phyloP scores from a whole-genome alignment of 2,888 invertebrate species.

The Erebia ligea region DNA sequence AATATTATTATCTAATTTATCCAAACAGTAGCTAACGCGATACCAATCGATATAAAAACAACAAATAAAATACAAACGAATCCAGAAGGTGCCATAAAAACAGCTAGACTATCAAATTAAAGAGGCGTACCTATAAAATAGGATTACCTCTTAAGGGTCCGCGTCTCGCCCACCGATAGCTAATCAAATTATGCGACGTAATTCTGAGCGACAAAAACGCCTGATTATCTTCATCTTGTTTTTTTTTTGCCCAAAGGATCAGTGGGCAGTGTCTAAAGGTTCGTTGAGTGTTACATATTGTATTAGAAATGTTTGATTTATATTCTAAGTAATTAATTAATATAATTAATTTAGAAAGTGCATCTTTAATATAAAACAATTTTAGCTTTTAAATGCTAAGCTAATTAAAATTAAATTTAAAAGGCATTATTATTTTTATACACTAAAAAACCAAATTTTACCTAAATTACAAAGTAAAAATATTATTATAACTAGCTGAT shows the following conservation, averaged over 20 bases:
- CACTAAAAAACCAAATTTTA: too few relatives aligned
- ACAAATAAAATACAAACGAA: slow-evolving; percentile 48
- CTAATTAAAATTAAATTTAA: too few relatives aligned
- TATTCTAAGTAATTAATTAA: too few relatives aligned
- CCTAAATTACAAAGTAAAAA: too few relatives aligned
- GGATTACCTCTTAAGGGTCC: slow-evolving; percentile 72
- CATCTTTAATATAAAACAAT: too few relatives aligned
- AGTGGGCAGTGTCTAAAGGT: slow-evolving; percentile 55
- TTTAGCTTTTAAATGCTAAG: too few relatives aligned
- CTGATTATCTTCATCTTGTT: slow-evolving; percentile 71
- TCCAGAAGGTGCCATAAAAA: slow-evolving; percentile 40
- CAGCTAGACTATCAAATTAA: slow-evolving; percentile 59
- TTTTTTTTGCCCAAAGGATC: slow-evolving; percentile 64
- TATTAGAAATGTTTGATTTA: too few relatives aligned
- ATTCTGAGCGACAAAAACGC: slow-evolving; percentile 75
- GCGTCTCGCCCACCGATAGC: slow-evolving; percentile 70
- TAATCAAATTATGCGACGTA: slow-evolving; percentile 78
- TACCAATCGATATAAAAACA: slow-evolving; percentile 33
- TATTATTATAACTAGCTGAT: too few relatives aligned
- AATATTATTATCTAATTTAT: neutral
- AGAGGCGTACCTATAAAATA: slow-evolving; percentile 63
- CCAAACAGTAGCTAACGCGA: slow-evolving; percentile 22
- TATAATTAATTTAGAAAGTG: too few relatives aligned
- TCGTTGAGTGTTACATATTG: neutral
- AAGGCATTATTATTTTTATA: too few relatives aligned